These are phyloP conservation scores for Aplodontia rufa DNA, from an alignment of 2,113 vertebrate genomes.

Conservation along the genomic window DNA sequence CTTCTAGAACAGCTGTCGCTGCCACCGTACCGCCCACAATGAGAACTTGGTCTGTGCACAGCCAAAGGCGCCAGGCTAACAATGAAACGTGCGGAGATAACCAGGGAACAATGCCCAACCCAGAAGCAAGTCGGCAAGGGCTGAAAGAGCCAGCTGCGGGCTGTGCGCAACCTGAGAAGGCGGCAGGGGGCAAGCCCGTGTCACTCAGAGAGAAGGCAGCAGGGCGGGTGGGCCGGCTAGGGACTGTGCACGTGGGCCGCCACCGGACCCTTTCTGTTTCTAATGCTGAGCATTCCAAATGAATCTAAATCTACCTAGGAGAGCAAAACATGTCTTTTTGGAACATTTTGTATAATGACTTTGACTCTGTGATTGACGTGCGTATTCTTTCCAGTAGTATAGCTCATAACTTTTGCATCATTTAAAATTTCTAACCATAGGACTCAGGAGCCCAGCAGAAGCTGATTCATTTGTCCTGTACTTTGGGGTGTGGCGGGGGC, in stretches of 20 bases:
- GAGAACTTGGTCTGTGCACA: neutral
- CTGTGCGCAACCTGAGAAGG: neutral
- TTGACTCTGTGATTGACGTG: neutral
- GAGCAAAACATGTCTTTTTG: neutral
- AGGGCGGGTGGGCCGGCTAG: rapidly evolving
- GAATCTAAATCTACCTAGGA: neutral
- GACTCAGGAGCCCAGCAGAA: neutral
- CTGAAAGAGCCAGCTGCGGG: neutral
- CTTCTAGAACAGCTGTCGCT: neutral
- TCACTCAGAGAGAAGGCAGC: neutral
- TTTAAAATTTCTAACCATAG: neutral
- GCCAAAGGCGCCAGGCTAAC: neutral
- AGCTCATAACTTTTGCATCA: neutral
- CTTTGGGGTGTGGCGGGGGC: neutral
- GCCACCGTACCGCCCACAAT: neutral
- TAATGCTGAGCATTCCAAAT: neutral
- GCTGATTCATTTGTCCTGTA: neutral
- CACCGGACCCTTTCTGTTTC: neutral
- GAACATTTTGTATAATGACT: neutral
- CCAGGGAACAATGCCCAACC: neutral
- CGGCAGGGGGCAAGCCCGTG: neutral
- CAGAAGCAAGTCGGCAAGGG: neutral
- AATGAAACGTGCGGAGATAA: neutral
- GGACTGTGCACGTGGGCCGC: neutral
- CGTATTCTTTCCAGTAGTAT: neutral